Evolutionary conservation across 1,140 invertebrate genomes (phyloP).

Genomic region (Atopsyche davidsoni): DNA sequence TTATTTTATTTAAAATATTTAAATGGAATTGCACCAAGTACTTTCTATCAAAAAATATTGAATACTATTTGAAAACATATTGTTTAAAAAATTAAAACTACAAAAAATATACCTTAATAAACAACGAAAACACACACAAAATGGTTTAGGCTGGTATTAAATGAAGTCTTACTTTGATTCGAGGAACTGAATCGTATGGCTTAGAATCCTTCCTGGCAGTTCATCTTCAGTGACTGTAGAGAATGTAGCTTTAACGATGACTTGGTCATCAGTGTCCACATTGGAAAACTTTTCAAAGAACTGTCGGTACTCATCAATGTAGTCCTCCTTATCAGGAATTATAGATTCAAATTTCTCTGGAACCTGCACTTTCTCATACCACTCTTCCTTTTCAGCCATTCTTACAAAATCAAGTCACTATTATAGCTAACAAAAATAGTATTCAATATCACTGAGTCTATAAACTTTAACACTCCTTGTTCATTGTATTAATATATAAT

Average conservation of each 20-base stretch:
- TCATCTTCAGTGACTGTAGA: constrained; percentile 63
- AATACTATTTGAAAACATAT: neutral
- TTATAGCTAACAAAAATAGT: no score
- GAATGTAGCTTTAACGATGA: constrained; percentile 64
- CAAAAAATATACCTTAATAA: neutral
- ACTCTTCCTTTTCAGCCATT: no score
- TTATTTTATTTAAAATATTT: neutral
- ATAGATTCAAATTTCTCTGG: constrained; percentile 11
- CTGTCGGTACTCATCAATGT: constrained; percentile 58
- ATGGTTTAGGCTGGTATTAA: constrained; percentile 26
- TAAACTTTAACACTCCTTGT: no score
- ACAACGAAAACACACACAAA: neutral
- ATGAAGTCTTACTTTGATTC: constrained; percentile 61
- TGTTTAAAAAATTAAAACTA: neutral
- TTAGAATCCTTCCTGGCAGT: constrained; percentile 67
- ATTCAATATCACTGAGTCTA: no score
- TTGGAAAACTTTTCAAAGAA: constrained; percentile 66
- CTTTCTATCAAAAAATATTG: neutral
- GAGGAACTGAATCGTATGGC: constrained; percentile 71
- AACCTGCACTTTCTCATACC: no score
- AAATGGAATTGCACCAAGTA: neutral
- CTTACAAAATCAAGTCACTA: no score
- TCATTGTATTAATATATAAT: no score
- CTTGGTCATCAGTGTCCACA: constrained; percentile 62
- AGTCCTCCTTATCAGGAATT: constrained; percentile 50